Percentiles rank a stretch among this genome's conserved stretches.
phyloP scores from a whole-genome alignment of 2,113 vertebrate species.

The Trogon melanurus region DNA sequence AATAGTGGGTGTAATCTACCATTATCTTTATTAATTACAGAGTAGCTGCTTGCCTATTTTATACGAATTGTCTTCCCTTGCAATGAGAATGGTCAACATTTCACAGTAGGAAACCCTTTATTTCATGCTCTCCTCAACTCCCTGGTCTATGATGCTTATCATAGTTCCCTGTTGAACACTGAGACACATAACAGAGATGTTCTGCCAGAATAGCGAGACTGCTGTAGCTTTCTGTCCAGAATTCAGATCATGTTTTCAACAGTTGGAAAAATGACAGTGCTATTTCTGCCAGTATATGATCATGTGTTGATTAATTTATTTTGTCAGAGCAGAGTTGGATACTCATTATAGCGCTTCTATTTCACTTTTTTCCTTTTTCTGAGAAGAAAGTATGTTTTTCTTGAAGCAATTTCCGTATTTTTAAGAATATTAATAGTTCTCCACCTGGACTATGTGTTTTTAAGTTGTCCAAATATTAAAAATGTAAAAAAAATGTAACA shows the following conservation, averaged over 20 bases:
- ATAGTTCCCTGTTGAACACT: background rate
- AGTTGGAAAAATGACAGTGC: background rate
- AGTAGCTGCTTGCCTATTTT: background rate
- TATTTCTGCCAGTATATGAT: background rate
- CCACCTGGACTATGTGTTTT: background rate
- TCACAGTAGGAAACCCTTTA: background rate
- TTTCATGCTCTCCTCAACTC: background rate
- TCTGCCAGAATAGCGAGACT: background rate
- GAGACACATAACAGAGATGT: background rate
- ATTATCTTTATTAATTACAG: background rate
- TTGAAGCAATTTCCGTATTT: background rate
- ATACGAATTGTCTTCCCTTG: background rate
- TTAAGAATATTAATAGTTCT: background rate
- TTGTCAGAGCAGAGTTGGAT: background rate
- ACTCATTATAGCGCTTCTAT: background rate
- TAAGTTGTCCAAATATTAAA: background rate
- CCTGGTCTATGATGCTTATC: background rate
- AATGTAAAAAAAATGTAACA: background rate
- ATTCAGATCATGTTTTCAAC: background rate
- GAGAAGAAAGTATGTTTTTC: background rate
- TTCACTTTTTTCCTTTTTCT: background rate
- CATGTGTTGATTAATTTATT: background rate
- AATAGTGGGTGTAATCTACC: background rate
- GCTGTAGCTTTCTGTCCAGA: background rate
- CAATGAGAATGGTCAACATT: background rate